Evolutionary conservation across 1,140 invertebrate genomes (phyloP).

Genomic region (Macrosteles quadrilineatus): DNA sequence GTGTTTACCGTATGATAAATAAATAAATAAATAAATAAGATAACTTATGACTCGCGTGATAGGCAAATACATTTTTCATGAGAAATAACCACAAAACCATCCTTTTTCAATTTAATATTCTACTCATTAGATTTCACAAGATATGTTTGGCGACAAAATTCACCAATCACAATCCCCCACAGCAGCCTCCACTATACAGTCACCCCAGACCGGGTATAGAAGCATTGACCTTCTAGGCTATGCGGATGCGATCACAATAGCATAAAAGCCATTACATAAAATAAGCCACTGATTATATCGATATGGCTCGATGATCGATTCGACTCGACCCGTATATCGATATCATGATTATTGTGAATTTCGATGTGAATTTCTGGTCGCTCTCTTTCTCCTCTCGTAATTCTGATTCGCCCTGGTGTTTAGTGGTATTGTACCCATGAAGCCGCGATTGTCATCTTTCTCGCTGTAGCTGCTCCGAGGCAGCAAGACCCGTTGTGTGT

Average conservation of each 20-base stretch:
- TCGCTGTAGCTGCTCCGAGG: background rate
- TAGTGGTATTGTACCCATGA: slow-evolving; percentile 18
- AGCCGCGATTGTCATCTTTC: slow-evolving; percentile 6
- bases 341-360: slow-evolving; percentile 32
- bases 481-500: background rate
- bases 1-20: too few relatives aligned
- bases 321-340: slow-evolving; percentile 26
- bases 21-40: too few relatives aligned
- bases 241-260: slow-evolving; percentile 13
- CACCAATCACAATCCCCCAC: too few relatives aligned
- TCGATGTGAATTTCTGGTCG: slow-evolving; percentile 28
- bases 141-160: too few relatives aligned
- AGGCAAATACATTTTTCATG: too few relatives aligned
- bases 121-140: too few relatives aligned
- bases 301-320: slow-evolving; percentile 27
- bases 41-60: too few relatives aligned
- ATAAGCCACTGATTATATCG: slow-evolving; percentile 27
- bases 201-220: too few relatives aligned
- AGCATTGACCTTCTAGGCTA: slow-evolving; percentile 1
- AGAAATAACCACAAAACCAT: too few relatives aligned
- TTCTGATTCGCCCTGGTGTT: slow-evolving; percentile 26
- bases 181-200: too few relatives aligned
- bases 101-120: too few relatives aligned
- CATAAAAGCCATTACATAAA: slow-evolving; percentile 25
- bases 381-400: slow-evolving; percentile 16